These are phyloP conservation scores for Tupiocoris notatus DNA, from an alignment of 2,888 invertebrate species.

Conservation along the genomic window DNA sequence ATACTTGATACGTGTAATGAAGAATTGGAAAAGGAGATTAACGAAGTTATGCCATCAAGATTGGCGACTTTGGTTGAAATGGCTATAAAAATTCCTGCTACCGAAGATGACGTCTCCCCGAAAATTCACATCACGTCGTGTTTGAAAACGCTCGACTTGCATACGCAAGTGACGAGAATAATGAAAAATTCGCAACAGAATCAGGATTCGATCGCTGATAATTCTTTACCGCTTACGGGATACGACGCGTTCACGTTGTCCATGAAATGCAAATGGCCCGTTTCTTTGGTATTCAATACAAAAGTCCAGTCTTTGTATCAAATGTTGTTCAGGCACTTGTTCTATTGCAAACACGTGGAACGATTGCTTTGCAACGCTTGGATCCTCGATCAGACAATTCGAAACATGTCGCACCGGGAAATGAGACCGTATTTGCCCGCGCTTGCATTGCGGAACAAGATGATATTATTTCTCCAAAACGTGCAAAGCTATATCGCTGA, in stretches of 20 bases:
- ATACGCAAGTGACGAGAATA: conserved; percentile 89
- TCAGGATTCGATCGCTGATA: not conserved
- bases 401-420: not conserved
- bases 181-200: conserved; percentile 55
- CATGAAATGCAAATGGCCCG: conserved; percentile 94
- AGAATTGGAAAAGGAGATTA: conserved; percentile 85
- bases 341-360: conserved; percentile 93
- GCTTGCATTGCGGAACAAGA: conserved; percentile 81
- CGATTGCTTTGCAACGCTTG: conserved; percentile 36
- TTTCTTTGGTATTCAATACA: conserved; percentile 87
- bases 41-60: conserved; percentile 82
- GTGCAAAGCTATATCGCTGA: conserved; percentile 98
- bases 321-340: conserved; percentile 90
- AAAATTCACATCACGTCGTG: conserved; percentile 76
- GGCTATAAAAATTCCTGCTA: conserved; percentile 75
- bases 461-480: conserved; percentile 95
- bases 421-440: not conserved
- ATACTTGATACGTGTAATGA: conserved; percentile 94
- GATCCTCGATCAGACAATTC: conserved; percentile 14
- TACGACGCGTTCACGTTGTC: conserved; percentile 92
- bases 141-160: conserved; percentile 81
- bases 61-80: conserved; percentile 87
- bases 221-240: conserved; percentile 17
- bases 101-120: conserved; percentile 81
- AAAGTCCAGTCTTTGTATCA: conserved; percentile 92